Base-by-base conservation (phyloP, 2,113 vertebrate species). In the Manacus vitellinus region DNA sequence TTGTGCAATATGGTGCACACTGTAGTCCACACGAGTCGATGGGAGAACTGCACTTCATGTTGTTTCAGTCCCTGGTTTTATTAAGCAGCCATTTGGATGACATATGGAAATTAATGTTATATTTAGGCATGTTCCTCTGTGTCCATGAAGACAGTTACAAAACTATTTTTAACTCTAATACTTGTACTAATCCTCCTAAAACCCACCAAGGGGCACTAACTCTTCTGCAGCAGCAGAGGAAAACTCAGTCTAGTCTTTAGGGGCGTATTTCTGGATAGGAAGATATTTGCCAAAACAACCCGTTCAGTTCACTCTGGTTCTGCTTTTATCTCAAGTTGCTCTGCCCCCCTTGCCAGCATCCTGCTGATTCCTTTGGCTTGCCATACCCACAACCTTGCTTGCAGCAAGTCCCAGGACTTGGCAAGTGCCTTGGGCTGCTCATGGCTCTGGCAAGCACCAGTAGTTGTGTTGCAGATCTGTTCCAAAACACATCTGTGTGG, bases 21-120 rank as follows among this genome's bases (percentile, higher is more conserved):
- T 14, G 24, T n/a, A 55, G 79, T 67, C 71, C 35, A 13, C 0
- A 2, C 55, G 55, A 92, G 65, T 33, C 1, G 0, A 31, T 65
- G 68, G 70, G 65, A 89, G 93, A 92, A 54, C 68, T 51, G 33
- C 6, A 2, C 71, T 92, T 92, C 73, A 43, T 0, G 23, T 88
- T 75, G 56, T 44, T 91, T 94, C 58, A 65, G 66, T 41, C 85
- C 30, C 76, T 87, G 83, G 77, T 86, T 93, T 91, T 95, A 65
- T 78, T 68, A 77, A 89, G 77, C 73, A 92, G 92, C 91, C 73
- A 35, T 91, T 95, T 86, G 70, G 91, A 89, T 87, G 92, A 49
- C 95, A 78, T 92, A 93, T 89, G 92, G 95, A 96, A 96, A 95
- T 91, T 33, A 56, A 81, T 84, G 73, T 89, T 95, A 84, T 92